phyloP scores from a whole-genome alignment of 2,113 vertebrate species.

The Hydropotes inermis region DNA sequence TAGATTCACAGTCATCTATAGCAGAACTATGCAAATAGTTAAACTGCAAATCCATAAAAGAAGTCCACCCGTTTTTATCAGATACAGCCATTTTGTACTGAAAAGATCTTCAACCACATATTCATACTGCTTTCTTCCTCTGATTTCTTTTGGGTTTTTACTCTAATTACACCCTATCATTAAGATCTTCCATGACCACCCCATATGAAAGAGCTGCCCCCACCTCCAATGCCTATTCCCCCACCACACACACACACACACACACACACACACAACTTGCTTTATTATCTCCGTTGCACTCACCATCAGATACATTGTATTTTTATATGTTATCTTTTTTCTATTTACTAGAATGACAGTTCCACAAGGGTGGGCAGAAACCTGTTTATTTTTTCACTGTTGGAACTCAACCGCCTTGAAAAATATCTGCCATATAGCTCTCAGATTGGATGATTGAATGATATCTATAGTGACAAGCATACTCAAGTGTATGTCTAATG shows the following conservation, averaged over 20 bases:
- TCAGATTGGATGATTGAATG: background rate
- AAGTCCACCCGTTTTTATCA: background rate
- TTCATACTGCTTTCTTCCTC: background rate
- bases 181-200: background rate
- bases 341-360: background rate
- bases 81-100: background rate
- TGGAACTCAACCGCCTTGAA: background rate
- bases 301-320: background rate
- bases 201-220: background rate
- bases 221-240: background rate
- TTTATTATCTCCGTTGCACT: background rate
- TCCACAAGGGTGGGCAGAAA: background rate
- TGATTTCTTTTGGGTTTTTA: background rate
- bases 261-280: background rate
- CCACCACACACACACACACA: background rate
- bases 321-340: background rate
- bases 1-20: conserved; percentile 6
- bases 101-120: background rate
- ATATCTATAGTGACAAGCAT: background rate
- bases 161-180: background rate
- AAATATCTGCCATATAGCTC: background rate
- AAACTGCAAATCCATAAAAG: background rate
- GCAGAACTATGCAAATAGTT: conserved; percentile 3
- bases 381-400: background rate
- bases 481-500: background rate